Conservation (phyloP, 2,797 vertebrate species). For the Acanthurus leucopareius region DNA sequence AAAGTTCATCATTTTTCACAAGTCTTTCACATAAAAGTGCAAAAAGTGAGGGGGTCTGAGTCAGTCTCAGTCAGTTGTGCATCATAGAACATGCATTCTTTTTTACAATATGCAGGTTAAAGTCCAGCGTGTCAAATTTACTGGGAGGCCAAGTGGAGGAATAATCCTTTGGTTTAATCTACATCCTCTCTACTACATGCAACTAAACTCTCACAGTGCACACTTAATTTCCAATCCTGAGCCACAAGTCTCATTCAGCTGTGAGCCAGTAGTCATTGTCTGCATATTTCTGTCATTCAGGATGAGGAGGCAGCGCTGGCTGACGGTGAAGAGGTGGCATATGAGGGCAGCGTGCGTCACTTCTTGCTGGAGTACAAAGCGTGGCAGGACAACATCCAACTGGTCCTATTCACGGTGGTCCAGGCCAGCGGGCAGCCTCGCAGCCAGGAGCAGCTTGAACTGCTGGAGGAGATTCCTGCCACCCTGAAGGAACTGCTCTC, state of each 20-base stretch:
- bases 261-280: background rate
- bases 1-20: no score
- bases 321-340: slow-evolving; percentile 95
- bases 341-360: slow-evolving; percentile 96
- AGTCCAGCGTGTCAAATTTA: no score
- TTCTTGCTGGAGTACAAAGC: slow-evolving; percentile 97
- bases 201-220: background rate
- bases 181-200: no score
- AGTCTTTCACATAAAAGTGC: no score
- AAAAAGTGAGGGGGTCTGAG: no score
- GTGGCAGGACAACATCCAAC: slow-evolving; percentile 99
- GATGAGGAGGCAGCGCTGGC: slow-evolving; percentile 96
- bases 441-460: slow-evolving; percentile 93
- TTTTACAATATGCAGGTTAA: no score
- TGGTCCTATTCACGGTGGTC: slow-evolving; percentile 96
- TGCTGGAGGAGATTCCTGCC: slow-evolving; percentile 95
- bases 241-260: background rate
- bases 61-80: no score
- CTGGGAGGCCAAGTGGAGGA: no score
- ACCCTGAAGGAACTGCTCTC: slow-evolving; percentile 95
- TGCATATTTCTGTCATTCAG: slow-evolving; percentile 72
- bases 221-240: background rate
- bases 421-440: slow-evolving; percentile 96
- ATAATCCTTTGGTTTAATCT: no score
- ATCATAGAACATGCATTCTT: no score